Conservation (phyloP, 92 coral and sea anemone species). For the Porites rus region DNA sequence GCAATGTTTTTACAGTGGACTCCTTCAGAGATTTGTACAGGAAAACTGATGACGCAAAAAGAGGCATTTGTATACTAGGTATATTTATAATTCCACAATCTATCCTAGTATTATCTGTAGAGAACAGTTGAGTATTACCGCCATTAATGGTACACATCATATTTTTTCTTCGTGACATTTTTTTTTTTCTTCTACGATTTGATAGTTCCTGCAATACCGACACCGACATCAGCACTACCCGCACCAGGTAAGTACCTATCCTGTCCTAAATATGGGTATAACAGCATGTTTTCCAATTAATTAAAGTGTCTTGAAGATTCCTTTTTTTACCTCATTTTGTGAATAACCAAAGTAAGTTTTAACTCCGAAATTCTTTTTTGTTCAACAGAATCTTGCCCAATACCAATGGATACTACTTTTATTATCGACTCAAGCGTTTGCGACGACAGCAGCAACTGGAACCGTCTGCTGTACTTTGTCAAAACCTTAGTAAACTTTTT, state of each 20-base stretch:
- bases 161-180: too few species aligned
- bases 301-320: neutral
- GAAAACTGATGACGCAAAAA: neutral
- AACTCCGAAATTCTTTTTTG: neutral
- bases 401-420: constrained; percentile 73
- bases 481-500: constrained; percentile 22
- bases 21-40: neutral
- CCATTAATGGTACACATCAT: too few species aligned
- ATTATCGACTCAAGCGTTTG: constrained; percentile 79
- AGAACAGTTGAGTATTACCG: too few species aligned
- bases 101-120: too few species aligned
- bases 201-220: too few species aligned
- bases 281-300: neutral
- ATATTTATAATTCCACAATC: too few species aligned
- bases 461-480: constrained; percentile 63
- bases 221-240: neutral
- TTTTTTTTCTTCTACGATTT: too few species aligned
- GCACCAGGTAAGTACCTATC: neutral
- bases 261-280: too few species aligned
- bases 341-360: neutral
- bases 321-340: neutral
- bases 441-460: constrained; percentile 73
- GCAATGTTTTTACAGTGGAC: neutral
- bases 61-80: neutral
- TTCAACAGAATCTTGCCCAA: constrained; percentile 62